phyloP scores from a whole-genome alignment of 2,113 vertebrate genomes.

The Oncorhynchus mykiss region DNA sequence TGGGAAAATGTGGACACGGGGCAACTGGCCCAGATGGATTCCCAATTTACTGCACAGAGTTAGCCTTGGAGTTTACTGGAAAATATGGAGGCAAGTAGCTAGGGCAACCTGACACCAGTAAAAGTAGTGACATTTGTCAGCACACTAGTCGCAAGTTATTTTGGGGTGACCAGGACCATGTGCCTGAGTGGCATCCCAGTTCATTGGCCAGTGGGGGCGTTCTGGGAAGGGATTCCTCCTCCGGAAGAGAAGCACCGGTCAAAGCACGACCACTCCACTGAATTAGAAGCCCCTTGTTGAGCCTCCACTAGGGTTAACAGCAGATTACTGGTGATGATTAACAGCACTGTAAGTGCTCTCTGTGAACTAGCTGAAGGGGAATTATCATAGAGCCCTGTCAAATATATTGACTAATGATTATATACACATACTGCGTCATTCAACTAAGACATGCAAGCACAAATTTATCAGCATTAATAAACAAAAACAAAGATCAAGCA shows the following conservation, averaged over 20 bases:
- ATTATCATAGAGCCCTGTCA: too few relatives aligned
- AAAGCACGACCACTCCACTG: slow-evolving; percentile 32
- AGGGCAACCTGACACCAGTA: slow-evolving; percentile 86
- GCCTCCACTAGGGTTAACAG: slow-evolving; percentile 24
- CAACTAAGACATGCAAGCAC: too few relatives aligned
- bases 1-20: slow-evolving; percentile 33
- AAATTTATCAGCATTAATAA: too few relatives aligned
- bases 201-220: slow-evolving; percentile 81
- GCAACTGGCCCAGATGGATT: slow-evolving; percentile 62
- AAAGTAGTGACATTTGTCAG: slow-evolving; percentile 91
- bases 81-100: slow-evolving; percentile 82
- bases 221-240: slow-evolving; percentile 81
- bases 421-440: too few relatives aligned
- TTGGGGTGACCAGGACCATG: slow-evolving; percentile 86
- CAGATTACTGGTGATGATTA: not conserved
- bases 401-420: too few relatives aligned
- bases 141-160: slow-evolving; percentile 89
- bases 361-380: not conserved
- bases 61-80: slow-evolving; percentile 78
- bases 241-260: slow-evolving; percentile 63
- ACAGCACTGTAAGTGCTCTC: not conserved
- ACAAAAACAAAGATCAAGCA: too few relatives aligned
- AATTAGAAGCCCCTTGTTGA: slow-evolving; percentile 39
- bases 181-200: slow-evolving; percentile 82
- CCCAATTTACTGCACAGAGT: slow-evolving; percentile 50